These are phyloP conservation scores for Bombus vancouverensis DNA, from an alignment of 1,140 invertebrate species.

Conservation along the genomic window DNA sequence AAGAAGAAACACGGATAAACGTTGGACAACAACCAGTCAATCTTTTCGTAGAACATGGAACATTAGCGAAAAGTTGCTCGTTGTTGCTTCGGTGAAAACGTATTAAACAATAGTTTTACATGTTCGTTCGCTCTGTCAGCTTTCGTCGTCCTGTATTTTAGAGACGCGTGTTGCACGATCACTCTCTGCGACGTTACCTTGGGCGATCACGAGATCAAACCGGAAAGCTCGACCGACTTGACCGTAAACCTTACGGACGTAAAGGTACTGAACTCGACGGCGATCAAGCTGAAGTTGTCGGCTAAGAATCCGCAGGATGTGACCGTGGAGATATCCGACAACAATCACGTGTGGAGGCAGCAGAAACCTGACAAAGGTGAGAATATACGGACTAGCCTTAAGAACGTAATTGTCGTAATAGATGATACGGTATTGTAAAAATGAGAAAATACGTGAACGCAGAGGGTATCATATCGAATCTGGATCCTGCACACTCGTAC, in stretches of 20 bases:
- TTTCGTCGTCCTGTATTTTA: slow-evolving; percentile 52
- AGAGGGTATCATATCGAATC: slow-evolving; percentile 77
- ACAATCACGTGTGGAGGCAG: slow-evolving; percentile 79
- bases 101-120: too few species aligned
- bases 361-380: slow-evolving; percentile 75
- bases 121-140: not conserved
- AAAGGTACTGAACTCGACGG: slow-evolving; percentile 79
- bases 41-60: too few species aligned
- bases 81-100: too few species aligned
- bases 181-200: slow-evolving; percentile 91
- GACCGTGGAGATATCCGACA: slow-evolving; percentile 77
- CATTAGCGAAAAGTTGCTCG: too few species aligned
- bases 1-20: too few species aligned
- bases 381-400: not conserved
- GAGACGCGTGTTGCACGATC: slow-evolving; percentile 92
- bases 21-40: too few species aligned
- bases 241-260: slow-evolving; percentile 76
- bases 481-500: slow-evolving; percentile 79
- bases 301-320: slow-evolving; percentile 72
- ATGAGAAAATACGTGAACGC: not conserved
- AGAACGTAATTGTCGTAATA: not conserved
- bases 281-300: slow-evolving; percentile 76
- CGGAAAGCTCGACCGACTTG: slow-evolving; percentile 75
- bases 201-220: slow-evolving; percentile 86
- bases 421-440: too few species aligned